Conservation (phyloP, 2,113 vertebrate genomes). For the Oreotrochilus melanogaster region DNA sequence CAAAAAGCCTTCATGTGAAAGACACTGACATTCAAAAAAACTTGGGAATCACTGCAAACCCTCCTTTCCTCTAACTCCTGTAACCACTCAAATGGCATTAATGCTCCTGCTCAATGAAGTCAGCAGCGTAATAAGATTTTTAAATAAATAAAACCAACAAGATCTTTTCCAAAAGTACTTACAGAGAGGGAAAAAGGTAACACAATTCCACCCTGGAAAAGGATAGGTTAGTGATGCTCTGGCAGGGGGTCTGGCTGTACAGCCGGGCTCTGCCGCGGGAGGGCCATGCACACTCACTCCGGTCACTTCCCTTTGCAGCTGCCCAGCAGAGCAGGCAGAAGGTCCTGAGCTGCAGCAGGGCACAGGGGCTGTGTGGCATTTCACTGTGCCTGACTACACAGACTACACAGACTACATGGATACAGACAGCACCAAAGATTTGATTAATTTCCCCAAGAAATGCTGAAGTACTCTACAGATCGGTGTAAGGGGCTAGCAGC, state of each 20-base stretch:
- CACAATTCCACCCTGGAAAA: neutral
- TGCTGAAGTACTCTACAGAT: neutral
- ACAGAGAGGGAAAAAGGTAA: neutral
- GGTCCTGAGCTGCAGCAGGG: neutral
- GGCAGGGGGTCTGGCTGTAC: neutral
- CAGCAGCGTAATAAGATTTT: neutral
- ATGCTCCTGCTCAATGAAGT: accelerated
- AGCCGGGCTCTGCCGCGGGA: accelerated
- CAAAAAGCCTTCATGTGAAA: neutral
- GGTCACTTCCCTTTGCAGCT: neutral
- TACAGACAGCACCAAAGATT: neutral
- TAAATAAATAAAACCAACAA: neutral
- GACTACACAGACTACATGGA: neutral
- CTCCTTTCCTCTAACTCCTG: neutral
- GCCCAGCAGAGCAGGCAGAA: accelerated
- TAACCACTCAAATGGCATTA: neutral
- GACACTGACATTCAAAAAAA: neutral
- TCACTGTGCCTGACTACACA: neutral
- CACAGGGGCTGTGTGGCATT: too few relatives aligned
- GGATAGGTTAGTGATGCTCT: neutral
- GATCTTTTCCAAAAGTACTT: neutral
- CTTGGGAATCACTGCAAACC: neutral
- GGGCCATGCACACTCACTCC: neutral
- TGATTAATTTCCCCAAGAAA: neutral
- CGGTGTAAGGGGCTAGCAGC: neutral